Evolutionary conservation across 2,888 invertebrate species (phyloP).

Genomic region (Slavum lentiscoides): DNA sequence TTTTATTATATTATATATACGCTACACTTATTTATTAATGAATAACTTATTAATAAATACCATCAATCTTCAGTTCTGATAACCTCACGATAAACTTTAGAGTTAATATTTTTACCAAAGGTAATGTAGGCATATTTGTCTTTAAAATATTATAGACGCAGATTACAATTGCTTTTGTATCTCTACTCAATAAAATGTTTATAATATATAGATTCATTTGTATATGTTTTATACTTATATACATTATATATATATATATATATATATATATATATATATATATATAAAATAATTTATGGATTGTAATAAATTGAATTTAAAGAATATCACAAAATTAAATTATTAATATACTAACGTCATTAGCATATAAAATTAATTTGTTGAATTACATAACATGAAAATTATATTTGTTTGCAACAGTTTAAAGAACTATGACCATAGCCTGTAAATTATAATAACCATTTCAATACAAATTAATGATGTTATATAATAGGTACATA

Average conservation of each 20-base stretch:
- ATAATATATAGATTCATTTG: too few relatives aligned
- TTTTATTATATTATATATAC: background rate
- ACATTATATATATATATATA: too few relatives aligned
- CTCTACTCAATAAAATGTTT: too few relatives aligned
- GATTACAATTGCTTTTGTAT: too few relatives aligned
- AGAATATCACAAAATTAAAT: slow-evolving; percentile 4
- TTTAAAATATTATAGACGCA: background rate
- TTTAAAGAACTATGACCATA: slow-evolving; percentile 16
- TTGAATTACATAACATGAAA: slow-evolving; percentile 7
- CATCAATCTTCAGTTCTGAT: slow-evolving; percentile 17
- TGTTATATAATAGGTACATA: slow-evolving; percentile 5
- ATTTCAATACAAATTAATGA: slow-evolving; percentile 23
- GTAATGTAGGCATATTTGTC: background rate
- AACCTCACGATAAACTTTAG: slow-evolving; percentile 18
- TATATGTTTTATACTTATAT: too few relatives aligned
- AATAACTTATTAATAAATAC: slow-evolving; percentile 14
- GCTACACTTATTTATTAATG: slow-evolving; percentile 7
- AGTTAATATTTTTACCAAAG: slow-evolving; percentile 15
- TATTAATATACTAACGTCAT: background rate
- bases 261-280: background rate
- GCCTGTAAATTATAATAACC: slow-evolving; percentile 5
- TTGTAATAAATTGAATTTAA: background rate
- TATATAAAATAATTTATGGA: background rate
- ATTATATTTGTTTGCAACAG: background rate
- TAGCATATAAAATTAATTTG: background rate